Conservation (phyloP, 2,113 vertebrate genomes). For the Dipodomys merriami region DNA sequence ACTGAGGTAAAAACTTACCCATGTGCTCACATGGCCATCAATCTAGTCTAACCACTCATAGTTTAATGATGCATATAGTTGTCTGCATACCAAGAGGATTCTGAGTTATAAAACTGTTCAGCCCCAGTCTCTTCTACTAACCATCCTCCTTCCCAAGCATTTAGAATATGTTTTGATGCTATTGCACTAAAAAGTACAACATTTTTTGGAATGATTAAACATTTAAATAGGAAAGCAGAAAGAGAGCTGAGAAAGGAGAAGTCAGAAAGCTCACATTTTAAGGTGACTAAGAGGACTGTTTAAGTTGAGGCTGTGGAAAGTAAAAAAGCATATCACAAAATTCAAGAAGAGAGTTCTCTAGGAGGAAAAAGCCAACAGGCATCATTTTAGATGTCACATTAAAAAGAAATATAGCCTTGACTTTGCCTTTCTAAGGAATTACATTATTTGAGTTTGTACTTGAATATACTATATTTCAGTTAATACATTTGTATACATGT, state of each 20-base stretch:
- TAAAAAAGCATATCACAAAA: neutral
- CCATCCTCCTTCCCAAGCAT: neutral
- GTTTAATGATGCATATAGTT: neutral
- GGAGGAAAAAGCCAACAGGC: neutral
- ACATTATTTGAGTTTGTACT: no score
- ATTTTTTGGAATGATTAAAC: neutral
- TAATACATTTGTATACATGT: no score
- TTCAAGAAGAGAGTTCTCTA: neutral
- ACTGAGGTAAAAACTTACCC: neutral
- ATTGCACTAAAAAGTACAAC: neutral
- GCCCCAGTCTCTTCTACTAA: neutral
- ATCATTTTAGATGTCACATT: neutral
- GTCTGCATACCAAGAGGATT: neutral
- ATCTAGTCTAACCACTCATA: neutral
- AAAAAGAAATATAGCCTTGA: neutral
- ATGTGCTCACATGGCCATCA: neutral
- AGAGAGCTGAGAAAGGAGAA: neutral
- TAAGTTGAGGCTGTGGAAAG: neutral
- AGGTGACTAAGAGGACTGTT: neutral
- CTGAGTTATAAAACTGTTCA: neutral
- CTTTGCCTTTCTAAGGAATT: no score
- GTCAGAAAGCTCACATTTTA: neutral
- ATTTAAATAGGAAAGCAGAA: neutral
- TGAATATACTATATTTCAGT: no score
- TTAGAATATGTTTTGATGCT: neutral